Evolutionary conservation across 2,888 invertebrate genomes (phyloP).

Genomic region (Euplexia lucipara): DNA sequence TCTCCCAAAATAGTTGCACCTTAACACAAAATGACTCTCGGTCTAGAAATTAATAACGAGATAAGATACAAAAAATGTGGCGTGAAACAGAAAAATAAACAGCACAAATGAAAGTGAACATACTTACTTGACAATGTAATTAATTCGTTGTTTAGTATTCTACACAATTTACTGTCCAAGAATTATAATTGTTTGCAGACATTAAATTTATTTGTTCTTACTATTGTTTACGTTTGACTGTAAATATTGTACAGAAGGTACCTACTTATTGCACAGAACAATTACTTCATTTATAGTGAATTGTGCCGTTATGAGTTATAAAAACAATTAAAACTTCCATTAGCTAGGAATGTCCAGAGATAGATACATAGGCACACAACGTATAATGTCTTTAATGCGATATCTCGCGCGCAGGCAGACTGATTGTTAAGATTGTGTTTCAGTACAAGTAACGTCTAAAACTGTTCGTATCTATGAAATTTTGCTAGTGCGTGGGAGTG

Average conservation of each 20-base stretch:
- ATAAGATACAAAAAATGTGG: conserved; percentile 28
- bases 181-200: conserved; percentile 26
- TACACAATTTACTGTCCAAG: conserved; percentile 37
- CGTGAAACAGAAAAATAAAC: conserved; percentile 45
- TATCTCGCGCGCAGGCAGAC: conserved; percentile 54
- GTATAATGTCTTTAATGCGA: conserved; percentile 34
- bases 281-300: conserved; percentile 9
- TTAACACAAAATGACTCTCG: conserved; percentile 27
- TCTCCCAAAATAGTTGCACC: conserved; percentile 37
- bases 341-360: conserved; percentile 18
- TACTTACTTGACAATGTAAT: conserved; percentile 54
- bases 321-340: conserved; percentile 17
- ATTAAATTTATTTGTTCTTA: conserved; percentile 35
- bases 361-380: conserved; percentile 13
- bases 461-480: conserved; percentile 82
- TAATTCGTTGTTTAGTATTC: conserved; percentile 46
- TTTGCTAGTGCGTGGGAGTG: conserved; percentile 88
- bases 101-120: conserved; percentile 41
- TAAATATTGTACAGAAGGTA: conserved; percentile 20
- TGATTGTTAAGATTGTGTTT: conserved; percentile 69
- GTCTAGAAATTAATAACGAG: conserved; percentile 23
- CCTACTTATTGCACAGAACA: conserved; percentile 1
- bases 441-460: conserved; percentile 76
- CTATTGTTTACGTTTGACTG: conserved; percentile 19
- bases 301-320: conserved; percentile 12